Conservation (phyloP, 2,797 vertebrate genomes). For the Etheostoma perlongum region DNA sequence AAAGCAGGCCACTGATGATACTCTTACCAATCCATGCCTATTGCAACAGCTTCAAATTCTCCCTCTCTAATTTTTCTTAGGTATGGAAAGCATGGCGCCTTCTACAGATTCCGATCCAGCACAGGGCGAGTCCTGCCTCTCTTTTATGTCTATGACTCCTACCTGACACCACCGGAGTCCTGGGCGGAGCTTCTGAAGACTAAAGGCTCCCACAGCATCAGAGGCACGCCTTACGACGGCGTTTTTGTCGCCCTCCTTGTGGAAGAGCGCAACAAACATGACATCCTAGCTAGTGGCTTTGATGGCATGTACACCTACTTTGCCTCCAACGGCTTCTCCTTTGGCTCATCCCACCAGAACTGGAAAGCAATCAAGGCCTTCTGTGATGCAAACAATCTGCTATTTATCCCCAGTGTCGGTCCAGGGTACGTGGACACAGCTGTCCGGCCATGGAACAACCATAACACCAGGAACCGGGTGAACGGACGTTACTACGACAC, state of each 20-base stretch:
- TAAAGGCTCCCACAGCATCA: slow-evolving; percentile 86
- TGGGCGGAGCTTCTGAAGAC: slow-evolving; percentile 89
- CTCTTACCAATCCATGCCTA: neutral
- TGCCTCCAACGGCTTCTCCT: slow-evolving; percentile 93
- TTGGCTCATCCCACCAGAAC: slow-evolving; percentile 93
- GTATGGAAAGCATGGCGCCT: slow-evolving; percentile 89
- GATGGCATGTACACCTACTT: slow-evolving; percentile 94
- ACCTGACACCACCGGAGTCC: slow-evolving; percentile 87
- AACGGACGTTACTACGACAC: slow-evolving; percentile 94
- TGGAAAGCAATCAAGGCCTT: slow-evolving; percentile 90
- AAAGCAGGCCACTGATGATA: neutral
- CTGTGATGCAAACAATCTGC: slow-evolving; percentile 89
- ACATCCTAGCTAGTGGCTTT: slow-evolving; percentile 89
- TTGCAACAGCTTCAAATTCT: neutral
- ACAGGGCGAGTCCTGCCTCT: slow-evolving; percentile 88
- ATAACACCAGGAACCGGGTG: slow-evolving; percentile 91
- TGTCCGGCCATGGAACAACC: slow-evolving; percentile 93
- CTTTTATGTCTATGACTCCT: slow-evolving; percentile 93
- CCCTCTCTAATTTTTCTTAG: slow-evolving; percentile 63
- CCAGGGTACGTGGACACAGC: slow-evolving; percentile 92
- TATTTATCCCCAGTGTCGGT: slow-evolving; percentile 91
- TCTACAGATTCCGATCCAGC: slow-evolving; percentile 89
- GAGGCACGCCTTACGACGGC: slow-evolving; percentile 88
- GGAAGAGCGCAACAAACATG: slow-evolving; percentile 90
- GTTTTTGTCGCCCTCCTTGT: slow-evolving; percentile 89